Percentiles rank a stretch among this genome's conserved stretches.
Evolutionary conservation across 1,140 invertebrate species (phyloP).

Genomic region (Bombus impatiens): DNA sequence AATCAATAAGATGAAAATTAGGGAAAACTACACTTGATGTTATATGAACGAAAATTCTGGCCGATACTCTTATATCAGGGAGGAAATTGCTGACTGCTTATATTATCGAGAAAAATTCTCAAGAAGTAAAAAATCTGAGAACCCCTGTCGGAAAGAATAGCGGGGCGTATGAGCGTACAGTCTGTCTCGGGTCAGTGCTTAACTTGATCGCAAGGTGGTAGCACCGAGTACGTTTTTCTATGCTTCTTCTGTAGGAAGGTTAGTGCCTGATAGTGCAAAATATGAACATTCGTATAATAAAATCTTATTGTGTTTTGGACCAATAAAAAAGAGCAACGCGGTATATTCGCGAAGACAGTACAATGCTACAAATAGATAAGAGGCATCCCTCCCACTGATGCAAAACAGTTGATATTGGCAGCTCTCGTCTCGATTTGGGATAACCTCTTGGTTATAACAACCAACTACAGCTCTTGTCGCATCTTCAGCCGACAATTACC

Average conservation of each 20-base stretch:
- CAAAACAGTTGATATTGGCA: constrained; percentile 28
- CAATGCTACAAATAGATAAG: constrained; percentile 36
- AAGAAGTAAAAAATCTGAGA: not conserved
- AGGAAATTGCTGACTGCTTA: no score
- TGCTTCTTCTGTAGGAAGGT: not conserved
- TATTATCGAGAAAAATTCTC: no score
- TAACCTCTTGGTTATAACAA: constrained; percentile 53
- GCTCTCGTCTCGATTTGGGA: constrained; percentile 32
- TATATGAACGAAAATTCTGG: not conserved
- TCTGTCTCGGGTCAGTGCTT: not conserved
- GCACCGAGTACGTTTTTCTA: constrained; percentile 1
- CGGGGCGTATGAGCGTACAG: not conserved
- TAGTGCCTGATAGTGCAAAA: constrained; percentile 9
- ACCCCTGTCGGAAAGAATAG: not conserved
- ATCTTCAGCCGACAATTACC: not conserved
- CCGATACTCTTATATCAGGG: not conserved
- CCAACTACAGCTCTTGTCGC: constrained; percentile 9
- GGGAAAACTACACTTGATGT: not conserved
- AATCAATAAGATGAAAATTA: not conserved
- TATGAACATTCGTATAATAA: constrained; percentile 12
- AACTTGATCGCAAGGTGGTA: constrained; percentile 17
- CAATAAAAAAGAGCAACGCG: not conserved
- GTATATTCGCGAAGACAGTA: constrained; percentile 15
- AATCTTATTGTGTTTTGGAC: not conserved
- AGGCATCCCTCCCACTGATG: constrained; percentile 30